Conservation (phyloP, 2,888 invertebrate genomes). For the Microplitis manilae region DNA sequence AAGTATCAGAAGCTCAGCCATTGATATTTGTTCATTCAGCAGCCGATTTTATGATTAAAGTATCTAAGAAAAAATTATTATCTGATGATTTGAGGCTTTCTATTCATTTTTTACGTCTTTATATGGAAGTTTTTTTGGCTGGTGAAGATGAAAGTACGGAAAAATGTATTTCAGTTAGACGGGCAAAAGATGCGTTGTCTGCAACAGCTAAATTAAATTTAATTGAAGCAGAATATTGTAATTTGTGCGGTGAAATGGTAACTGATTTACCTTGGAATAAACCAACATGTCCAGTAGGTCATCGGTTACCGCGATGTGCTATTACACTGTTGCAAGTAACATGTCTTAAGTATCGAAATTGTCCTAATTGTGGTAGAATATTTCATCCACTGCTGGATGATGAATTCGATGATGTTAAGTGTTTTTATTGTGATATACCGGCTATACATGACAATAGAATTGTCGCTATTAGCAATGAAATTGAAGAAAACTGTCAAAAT, state of each 20-base stretch:
- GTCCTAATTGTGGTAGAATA: conserved; percentile 61
- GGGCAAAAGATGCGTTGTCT: conserved; percentile 51
- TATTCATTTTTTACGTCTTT: conserved; percentile 58
- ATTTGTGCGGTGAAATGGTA: conserved; percentile 59
- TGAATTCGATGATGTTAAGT: conserved; percentile 57
- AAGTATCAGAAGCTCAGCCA: conserved; percentile 60
- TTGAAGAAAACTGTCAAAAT: conserved; percentile 38
- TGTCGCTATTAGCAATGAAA: conserved; percentile 28
- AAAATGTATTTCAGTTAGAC: conserved; percentile 42
- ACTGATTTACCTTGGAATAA: conserved; percentile 61
- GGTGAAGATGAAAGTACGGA: conserved; percentile 54
- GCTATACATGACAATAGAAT: conserved; percentile 56
- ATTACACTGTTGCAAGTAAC: conserved; percentile 65
- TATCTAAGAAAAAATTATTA: conserved; percentile 48
- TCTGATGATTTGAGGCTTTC: conserved; percentile 54
- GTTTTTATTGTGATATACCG: conserved; percentile 65
- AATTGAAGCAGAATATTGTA: conserved; percentile 57
- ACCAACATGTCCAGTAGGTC: conserved; percentile 60
- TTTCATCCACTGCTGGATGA: conserved; percentile 64
- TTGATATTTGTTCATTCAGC: conserved; percentile 61
- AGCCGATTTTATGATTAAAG: conserved; percentile 53
- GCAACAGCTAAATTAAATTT: conserved; percentile 46
- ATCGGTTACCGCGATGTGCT: conserved; percentile 65
- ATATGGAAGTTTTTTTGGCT: conserved; percentile 62
- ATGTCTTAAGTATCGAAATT: conserved; percentile 56